phyloP scores from a whole-genome alignment of 2,113 vertebrate species.

The Mastomys coucha region DNA sequence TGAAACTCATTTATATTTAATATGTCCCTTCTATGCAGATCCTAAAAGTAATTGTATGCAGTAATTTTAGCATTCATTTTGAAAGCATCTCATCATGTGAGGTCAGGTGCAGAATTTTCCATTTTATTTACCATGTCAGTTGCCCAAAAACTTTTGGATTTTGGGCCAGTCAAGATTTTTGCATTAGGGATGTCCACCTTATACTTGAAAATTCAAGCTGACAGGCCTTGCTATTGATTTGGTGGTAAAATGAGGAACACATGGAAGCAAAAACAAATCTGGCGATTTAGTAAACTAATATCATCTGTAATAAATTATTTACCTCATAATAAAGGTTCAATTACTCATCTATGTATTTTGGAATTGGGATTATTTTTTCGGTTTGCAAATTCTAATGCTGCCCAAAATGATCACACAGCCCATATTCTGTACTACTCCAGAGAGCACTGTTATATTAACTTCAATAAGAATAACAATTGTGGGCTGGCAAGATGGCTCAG shows the following conservation, averaged over 20 bases:
- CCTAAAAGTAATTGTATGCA: not conserved
- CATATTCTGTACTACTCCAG: not conserved
- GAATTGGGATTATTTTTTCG: constrained; percentile 23
- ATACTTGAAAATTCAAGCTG: not conserved
- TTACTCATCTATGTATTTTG: not conserved
- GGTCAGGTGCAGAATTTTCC: not conserved
- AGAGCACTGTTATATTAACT: not conserved
- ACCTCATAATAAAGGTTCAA: not conserved
- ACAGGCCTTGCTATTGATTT: not conserved
- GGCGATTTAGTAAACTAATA: constrained; percentile 11
- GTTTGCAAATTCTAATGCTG: not conserved
- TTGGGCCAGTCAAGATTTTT: not conserved
- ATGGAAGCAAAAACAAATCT: not conserved
- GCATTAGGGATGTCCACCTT: not conserved
- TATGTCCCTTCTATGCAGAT: not conserved
- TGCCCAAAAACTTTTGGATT: not conserved
- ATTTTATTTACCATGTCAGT: not conserved
- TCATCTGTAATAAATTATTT: constrained; percentile 6
- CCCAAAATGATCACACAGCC: not conserved
- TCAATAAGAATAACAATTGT: not conserved
- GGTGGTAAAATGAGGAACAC: not conserved
- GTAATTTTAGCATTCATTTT: not conserved
- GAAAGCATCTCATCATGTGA: not conserved
- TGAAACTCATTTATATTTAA: not conserved
- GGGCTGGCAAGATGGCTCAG: too few relatives aligned